These are phyloP conservation scores for Yoshiicerus persimilis DNA, from an alignment of 1,140 invertebrate genomes.

Conservation along the genomic window DNA sequence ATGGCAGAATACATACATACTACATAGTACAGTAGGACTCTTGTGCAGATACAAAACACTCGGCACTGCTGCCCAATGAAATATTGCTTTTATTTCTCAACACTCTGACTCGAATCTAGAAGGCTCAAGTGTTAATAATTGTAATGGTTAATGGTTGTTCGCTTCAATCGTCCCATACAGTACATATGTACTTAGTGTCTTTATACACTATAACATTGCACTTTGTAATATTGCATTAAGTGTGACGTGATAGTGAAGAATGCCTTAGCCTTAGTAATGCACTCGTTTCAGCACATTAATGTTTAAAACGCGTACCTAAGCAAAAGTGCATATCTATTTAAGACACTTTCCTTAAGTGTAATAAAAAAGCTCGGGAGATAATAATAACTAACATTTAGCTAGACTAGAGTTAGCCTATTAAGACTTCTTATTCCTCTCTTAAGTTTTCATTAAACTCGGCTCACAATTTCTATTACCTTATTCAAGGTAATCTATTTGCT, in stretches of 20 bases:
- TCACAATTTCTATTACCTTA: background rate
- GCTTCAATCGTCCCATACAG: too few relatives aligned
- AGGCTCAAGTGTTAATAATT: background rate
- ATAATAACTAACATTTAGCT: background rate
- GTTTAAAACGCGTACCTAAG: background rate
- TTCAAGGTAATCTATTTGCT: background rate
- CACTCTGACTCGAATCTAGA: background rate
- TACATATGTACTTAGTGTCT: too few relatives aligned
- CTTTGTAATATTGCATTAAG: background rate
- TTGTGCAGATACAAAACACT: background rate
- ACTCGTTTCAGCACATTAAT: background rate
- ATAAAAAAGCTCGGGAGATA: background rate
- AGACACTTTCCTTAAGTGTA: background rate
- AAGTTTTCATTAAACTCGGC: background rate
- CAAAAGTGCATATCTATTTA: too few relatives aligned
- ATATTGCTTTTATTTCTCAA: slow-evolving; percentile 3
- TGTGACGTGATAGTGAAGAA: background rate
- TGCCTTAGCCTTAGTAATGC: background rate
- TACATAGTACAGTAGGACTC: background rate
- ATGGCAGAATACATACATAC: background rate
- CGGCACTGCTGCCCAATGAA: background rate
- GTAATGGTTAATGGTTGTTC: background rate
- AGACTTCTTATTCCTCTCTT: background rate
- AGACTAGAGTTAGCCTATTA: background rate
- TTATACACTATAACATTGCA: background rate